A percentile compares a stretch with the other conserved stretches of the same genome.
Evolutionary conservation across 2,888 invertebrate species (phyloP).

Genomic region (Xestia rhomboidea): DNA sequence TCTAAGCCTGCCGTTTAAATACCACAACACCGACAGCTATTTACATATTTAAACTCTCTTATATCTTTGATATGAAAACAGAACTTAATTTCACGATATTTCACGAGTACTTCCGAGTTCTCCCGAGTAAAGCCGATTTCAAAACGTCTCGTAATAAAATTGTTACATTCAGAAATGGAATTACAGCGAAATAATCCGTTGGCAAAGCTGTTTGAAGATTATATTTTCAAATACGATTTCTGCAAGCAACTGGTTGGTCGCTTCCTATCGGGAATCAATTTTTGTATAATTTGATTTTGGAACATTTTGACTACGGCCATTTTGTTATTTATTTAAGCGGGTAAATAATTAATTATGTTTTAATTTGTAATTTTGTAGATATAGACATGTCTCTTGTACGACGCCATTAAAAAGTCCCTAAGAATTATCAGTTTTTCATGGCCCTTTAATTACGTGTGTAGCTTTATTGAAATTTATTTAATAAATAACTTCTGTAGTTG

Average conservation of each 20-base stretch:
- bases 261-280: constrained; percentile 31
- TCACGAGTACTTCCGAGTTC: constrained; percentile 42
- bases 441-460: too few relatives aligned
- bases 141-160: constrained; percentile 43
- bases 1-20: background rate
- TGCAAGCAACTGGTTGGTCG: constrained; percentile 40
- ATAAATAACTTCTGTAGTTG: background rate
- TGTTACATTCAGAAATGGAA: constrained; percentile 46
- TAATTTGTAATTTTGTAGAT: background rate
- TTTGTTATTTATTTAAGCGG: constrained; percentile 14
- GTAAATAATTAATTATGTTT: background rate
- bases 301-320: background rate
- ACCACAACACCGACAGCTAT: constrained; percentile 15
- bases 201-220: constrained; percentile 49
- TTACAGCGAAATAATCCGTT: constrained; percentile 51
- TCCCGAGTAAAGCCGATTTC: constrained; percentile 43
- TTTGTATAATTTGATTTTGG: constrained; percentile 37
- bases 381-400: background rate
- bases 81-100: constrained; percentile 15
- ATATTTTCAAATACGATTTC: constrained; percentile 53
- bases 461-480: background rate
- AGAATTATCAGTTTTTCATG: background rate
- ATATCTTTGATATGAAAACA: constrained; percentile 27
- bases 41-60: constrained; percentile 10
- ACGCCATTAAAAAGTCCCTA: background rate